These are phyloP conservation scores for Chelidonichthys spinosus DNA, from an alignment of 2,797 vertebrate genomes.

Conservation along the genomic window DNA sequence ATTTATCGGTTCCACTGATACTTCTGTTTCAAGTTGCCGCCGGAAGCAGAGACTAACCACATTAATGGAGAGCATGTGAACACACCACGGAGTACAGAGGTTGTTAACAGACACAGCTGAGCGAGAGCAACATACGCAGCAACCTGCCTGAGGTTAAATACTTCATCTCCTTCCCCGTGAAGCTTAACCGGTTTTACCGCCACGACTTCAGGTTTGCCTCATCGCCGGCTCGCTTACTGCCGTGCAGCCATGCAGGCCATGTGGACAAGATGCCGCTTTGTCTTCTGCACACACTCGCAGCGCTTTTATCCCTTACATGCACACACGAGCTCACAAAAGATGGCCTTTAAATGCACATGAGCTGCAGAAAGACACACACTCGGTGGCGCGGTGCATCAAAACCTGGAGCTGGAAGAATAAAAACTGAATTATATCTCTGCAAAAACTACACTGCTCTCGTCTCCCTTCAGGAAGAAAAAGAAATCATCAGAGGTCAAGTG, in stretches of 20 bases:
- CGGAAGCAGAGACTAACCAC: background rate
- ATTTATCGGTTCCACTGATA: background rate
- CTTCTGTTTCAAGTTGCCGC: background rate
- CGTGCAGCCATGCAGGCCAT: constrained; percentile 15
- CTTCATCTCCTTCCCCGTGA: constrained; percentile 31
- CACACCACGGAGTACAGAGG: constrained; percentile 1
- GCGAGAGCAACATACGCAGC: constrained; percentile 1
- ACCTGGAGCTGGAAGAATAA: constrained; percentile 12
- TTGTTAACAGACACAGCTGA: constrained; percentile 20
- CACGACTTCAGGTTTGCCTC: constrained; percentile 18
- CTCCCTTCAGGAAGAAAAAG: constrained; percentile 27
- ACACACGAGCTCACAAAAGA: constrained; percentile 31
- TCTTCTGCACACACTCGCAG: constrained; percentile 5
- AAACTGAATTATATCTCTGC: constrained; percentile 14
- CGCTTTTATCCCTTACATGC: constrained; percentile 43
- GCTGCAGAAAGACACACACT: constrained; percentile 24
- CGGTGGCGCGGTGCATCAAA: constrained; percentile 31
- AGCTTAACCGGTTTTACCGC: constrained; percentile 27
- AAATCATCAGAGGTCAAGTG: constrained; percentile 28
- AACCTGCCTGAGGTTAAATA: constrained; percentile 20
- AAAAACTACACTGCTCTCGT: background rate
- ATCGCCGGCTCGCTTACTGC: constrained; percentile 35
- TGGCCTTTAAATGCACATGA: constrained; percentile 39
- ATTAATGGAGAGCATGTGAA: constrained; percentile 12
- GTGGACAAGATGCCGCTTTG: constrained; percentile 21